phyloP scores from a whole-genome alignment of 2,888 invertebrate genomes.

The Ceratothoa steindachneri region DNA sequence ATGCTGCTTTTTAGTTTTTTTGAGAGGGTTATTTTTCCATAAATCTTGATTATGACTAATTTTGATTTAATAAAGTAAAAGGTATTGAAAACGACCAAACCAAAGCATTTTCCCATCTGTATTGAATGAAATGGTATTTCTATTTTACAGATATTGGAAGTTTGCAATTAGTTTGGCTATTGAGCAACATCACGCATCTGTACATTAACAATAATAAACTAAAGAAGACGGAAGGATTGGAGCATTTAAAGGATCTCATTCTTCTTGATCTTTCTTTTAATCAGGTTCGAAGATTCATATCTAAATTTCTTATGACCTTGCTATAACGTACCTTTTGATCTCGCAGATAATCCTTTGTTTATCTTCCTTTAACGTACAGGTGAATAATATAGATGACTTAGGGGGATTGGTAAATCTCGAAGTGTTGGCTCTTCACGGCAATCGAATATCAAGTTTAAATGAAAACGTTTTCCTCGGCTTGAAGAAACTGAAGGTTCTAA shows the following conservation, averaged over 20 bases:
- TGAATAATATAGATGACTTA: slow-evolving; percentile 19
- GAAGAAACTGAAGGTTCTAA: slow-evolving; percentile 27
- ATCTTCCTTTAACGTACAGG: too few species aligned
- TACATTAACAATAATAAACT: slow-evolving; percentile 38
- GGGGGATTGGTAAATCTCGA: slow-evolving; percentile 23
- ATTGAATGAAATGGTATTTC: too few species aligned
- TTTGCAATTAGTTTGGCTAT: slow-evolving; percentile 39
- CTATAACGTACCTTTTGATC: too few species aligned
- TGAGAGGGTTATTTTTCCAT: too few species aligned
- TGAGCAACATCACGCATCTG: slow-evolving; percentile 23
- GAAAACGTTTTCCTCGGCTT: slow-evolving; percentile 20
- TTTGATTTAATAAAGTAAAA: too few species aligned
- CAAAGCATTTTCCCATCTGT: too few species aligned
- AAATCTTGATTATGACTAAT: too few species aligned
- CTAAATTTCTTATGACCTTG: too few species aligned
- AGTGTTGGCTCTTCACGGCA: slow-evolving; percentile 34
- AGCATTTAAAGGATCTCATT: slow-evolving; percentile 16
- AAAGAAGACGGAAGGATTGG: slow-evolving; percentile 21
- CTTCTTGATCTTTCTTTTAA: slow-evolving; percentile 40
- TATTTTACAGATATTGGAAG: slow-evolving; percentile 34
- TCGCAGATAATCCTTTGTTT: too few species aligned
- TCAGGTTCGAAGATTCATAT: slow-evolving; percentile 33
- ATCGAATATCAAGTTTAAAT: slow-evolving; percentile 23
- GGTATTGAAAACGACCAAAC: too few species aligned
- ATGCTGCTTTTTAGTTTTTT: too few species aligned